Evolutionary conservation across 2,888 invertebrate genomes (phyloP).

Genomic region (Nesidiocoris tenuis): DNA sequence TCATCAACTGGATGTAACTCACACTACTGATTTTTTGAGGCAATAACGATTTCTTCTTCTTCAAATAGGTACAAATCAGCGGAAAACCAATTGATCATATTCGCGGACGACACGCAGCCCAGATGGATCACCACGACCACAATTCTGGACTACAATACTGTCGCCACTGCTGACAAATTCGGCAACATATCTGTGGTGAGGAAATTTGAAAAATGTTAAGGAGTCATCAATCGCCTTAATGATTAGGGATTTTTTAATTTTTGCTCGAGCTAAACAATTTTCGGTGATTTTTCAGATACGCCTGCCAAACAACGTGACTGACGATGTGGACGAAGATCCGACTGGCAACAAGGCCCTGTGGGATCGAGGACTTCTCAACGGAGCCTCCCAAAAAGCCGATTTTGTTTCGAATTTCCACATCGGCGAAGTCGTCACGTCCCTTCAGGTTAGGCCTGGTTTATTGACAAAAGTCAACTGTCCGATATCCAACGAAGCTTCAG

Average conservation of each 20-base stretch:
- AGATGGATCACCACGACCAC: slow-evolving; percentile 92
- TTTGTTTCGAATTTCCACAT: slow-evolving; percentile 90
- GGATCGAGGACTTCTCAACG: slow-evolving; percentile 89
- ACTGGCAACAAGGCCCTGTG: slow-evolving; percentile 97
- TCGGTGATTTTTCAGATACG: slow-evolving; percentile 59
- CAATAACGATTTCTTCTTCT: too few species aligned
- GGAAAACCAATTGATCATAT: slow-evolving; percentile 96
- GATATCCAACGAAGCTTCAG: too few species aligned
- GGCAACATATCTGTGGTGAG: slow-evolving; percentile 89
- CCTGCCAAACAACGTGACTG: slow-evolving; percentile 85
- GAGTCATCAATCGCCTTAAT: slow-evolving; percentile 45
- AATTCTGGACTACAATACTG: slow-evolving; percentile 92
- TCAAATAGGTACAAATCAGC: slow-evolving; percentile 73
- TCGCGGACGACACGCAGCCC: slow-evolving; percentile 97
- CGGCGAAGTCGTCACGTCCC: slow-evolving; percentile 92
- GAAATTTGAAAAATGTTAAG: neutral
- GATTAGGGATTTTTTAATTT: too few species aligned
- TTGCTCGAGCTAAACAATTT: slow-evolving; percentile 1
- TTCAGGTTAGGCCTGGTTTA: slow-evolving; percentile 62
- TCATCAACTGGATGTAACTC: too few species aligned
- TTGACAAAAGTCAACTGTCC: too few species aligned
- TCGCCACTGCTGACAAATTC: slow-evolving; percentile 96
- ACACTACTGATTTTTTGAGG: too few species aligned
- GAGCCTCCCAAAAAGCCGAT: slow-evolving; percentile 97
- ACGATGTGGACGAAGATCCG: slow-evolving; percentile 99